Evolutionary conservation across 1,140 invertebrate genomes (phyloP).

Genomic region (Lucilia sericata): DNA sequence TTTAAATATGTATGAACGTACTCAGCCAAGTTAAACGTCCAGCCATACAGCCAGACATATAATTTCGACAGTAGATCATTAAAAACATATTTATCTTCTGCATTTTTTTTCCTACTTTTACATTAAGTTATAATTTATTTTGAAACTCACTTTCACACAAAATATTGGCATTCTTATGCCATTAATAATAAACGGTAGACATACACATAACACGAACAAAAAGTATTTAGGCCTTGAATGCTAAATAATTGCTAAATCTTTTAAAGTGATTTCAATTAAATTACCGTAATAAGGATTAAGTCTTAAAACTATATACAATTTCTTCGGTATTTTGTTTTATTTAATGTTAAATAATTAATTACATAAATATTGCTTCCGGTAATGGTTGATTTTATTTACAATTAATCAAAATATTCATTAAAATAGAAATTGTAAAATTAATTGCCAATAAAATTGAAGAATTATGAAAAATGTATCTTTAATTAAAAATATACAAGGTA

Average conservation of each 20-base stretch:
- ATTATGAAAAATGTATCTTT: no score
- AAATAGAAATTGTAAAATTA: no score
- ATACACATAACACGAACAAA: background rate
- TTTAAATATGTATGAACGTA: background rate
- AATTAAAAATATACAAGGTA: no score
- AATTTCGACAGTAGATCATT: slow-evolving; percentile 18
- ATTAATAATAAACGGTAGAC: background rate
- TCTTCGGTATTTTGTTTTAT: no score
- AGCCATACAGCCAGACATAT: background rate
- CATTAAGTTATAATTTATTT: background rate
- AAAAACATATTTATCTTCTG: slow-evolving; percentile 21
- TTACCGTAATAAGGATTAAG: no score
- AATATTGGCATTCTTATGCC: background rate
- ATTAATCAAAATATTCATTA: no score
- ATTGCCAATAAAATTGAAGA: no score
- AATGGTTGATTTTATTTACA: no score
- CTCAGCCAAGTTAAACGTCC: background rate
- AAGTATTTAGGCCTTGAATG: background rate
- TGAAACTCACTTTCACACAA: background rate
- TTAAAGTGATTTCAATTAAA: background rate
- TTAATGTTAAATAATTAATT: no score
- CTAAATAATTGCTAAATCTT: background rate
- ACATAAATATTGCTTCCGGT: no score
- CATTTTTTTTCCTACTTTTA: background rate
- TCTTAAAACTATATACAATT: no score